phyloP scores from a whole-genome alignment of 2,797 vertebrate species.

The Psittacula echo region DNA sequence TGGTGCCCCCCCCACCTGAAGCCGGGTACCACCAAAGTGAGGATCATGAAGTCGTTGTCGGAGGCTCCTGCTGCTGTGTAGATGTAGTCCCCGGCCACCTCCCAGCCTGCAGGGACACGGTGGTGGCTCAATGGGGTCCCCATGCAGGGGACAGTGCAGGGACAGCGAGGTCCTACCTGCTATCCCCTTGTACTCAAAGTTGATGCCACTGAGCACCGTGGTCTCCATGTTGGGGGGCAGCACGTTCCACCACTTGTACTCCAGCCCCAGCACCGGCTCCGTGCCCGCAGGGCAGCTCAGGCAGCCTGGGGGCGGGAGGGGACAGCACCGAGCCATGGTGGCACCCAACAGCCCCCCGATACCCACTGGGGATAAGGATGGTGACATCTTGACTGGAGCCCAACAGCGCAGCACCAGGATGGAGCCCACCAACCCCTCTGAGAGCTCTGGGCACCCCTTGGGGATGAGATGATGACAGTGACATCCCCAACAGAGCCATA shows the following conservation, averaged over 20 bases:
- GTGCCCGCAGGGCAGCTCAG: constrained; percentile 87
- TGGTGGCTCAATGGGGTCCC: neutral
- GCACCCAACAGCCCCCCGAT: neutral
- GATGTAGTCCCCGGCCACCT: constrained; percentile 92
- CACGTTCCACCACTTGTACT: constrained; percentile 98
- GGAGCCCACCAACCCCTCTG: neutral
- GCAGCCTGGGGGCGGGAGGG: constrained; percentile 79
- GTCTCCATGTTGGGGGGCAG: constrained; percentile 93
- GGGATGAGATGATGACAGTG: neutral
- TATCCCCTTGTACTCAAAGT: constrained; percentile 81
- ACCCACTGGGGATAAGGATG: neutral
- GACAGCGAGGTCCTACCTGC: constrained; percentile 77
- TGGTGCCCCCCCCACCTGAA: constrained; percentile 84
- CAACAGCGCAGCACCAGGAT: neutral
- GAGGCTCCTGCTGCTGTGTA: constrained; percentile 88
- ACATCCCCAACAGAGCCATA: neutral
- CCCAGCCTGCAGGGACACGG: constrained; percentile 86
- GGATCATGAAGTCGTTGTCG: constrained; percentile 90
- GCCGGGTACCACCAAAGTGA: constrained; percentile 86
- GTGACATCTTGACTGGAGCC: neutral
- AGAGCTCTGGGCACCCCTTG: neutral
- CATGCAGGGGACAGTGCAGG: neutral
- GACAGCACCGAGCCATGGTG: neutral
- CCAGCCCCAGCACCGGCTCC: constrained; percentile 86
- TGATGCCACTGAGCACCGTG: constrained; percentile 81